Evolutionary conservation across 2,888 invertebrate genomes (phyloP).

Genomic region (Achlya flavicornis): DNA sequence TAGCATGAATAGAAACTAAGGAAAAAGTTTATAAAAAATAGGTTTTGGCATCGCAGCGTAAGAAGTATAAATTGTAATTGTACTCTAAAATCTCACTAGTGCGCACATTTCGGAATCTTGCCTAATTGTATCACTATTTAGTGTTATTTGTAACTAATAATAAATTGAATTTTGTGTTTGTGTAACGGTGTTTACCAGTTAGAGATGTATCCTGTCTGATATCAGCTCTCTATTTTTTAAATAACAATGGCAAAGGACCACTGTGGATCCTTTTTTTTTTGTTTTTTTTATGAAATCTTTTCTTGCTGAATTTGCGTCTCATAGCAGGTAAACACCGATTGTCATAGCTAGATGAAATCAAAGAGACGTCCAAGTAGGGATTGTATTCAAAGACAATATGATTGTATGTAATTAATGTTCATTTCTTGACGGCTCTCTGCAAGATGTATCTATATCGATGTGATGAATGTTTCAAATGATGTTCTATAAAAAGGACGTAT

Average conservation of each 20-base stretch:
- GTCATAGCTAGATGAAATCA: constrained; percentile 75
- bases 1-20: too few relatives aligned
- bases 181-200: constrained; percentile 46
- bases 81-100: constrained; percentile 24
- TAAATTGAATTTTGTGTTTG: constrained; percentile 28
- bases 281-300: neutral
- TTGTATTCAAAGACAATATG: constrained; percentile 76
- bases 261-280: neutral
- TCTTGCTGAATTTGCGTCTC: neutral
- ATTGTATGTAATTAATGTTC: constrained; percentile 33
- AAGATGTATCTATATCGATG: constrained; percentile 2
- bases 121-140: constrained; percentile 51
- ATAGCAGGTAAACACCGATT: constrained; percentile 21
- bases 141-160: constrained; percentile 25
- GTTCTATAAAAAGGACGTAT: neutral
- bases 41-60: neutral
- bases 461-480: neutral
- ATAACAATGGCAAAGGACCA: neutral
- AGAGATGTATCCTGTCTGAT: constrained; percentile 20
- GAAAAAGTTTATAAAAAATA: too few relatives aligned
- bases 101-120: constrained; percentile 56
- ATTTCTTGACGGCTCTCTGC: constrained; percentile 20
- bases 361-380: constrained; percentile 73
- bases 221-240: constrained; percentile 1
- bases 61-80: constrained; percentile 15